Conservation (phyloP, 2,888 invertebrate species). For the Synanthedon andrenaeformis region DNA sequence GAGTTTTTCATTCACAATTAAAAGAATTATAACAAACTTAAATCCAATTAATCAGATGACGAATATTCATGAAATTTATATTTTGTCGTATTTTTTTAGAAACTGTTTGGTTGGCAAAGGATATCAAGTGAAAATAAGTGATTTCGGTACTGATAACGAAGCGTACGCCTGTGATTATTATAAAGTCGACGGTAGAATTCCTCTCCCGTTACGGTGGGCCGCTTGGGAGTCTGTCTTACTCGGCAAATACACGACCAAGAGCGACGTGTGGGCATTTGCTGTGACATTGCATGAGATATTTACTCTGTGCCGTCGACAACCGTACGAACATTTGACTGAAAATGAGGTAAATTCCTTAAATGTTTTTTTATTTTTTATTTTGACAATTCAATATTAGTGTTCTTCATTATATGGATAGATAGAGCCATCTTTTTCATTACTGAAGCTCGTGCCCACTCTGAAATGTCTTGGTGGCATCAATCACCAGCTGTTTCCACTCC, state of each 20-base stretch:
- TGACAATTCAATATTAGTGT: no score
- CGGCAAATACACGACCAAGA: slow-evolving; percentile 88
- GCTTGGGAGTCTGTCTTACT: slow-evolving; percentile 87
- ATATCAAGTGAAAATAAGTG: slow-evolving; percentile 85
- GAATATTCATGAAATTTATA: no score
- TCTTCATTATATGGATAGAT: no score
- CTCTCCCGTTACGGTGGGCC: slow-evolving; percentile 90
- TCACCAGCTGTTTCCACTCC: no score
- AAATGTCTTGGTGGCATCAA: no score
- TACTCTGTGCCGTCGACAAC: slow-evolving; percentile 80
- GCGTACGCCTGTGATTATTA: slow-evolving; percentile 85
- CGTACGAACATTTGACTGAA: slow-evolving; percentile 81
- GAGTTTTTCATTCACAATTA: no score
- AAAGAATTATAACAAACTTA: no score
- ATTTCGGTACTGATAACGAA: slow-evolving; percentile 88
- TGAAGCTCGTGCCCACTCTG: no score
- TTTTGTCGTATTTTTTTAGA: slow-evolving; percentile 42
- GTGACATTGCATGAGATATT: slow-evolving; percentile 90
- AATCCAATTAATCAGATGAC: no score
- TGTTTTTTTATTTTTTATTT: neutral
- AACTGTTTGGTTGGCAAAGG: slow-evolving; percentile 88
- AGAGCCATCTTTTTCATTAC: no score
- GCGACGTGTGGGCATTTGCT: slow-evolving; percentile 92
- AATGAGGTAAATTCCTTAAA: slow-evolving; percentile 68
- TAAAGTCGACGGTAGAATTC: slow-evolving; percentile 77